Evolutionary conservation across 2,797 vertebrate species (phyloP).

Genomic region (Phalanger gymnotis): DNA sequence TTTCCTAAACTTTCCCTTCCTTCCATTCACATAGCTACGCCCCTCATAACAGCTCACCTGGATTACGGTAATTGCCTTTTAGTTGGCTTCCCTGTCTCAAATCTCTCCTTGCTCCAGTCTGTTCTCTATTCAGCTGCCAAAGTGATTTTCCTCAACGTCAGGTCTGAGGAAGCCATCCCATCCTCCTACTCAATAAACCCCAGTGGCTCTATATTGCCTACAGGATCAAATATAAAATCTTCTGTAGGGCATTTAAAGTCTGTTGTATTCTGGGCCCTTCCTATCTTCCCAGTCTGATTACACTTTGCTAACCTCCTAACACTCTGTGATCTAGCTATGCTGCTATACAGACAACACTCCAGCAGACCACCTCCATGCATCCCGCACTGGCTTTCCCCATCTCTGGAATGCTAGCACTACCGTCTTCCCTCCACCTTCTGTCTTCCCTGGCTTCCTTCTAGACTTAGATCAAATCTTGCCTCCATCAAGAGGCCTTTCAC

Average conservation of each 20-base stretch:
- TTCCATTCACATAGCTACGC: neutral
- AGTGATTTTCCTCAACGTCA: neutral
- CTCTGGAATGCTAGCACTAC: neutral
- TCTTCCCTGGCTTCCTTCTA: neutral
- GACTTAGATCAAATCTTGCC: neutral
- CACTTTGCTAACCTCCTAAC: neutral
- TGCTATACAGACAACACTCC: neutral
- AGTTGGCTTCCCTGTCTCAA: neutral
- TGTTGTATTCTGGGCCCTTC: neutral
- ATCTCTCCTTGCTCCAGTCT: neutral
- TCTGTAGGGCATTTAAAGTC: neutral
- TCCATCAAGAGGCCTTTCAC: neutral
- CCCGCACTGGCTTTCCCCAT: neutral
- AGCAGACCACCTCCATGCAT: neutral
- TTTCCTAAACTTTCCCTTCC: neutral
- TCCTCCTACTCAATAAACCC: neutral
- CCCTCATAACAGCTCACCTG: neutral
- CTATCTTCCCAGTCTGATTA: neutral
- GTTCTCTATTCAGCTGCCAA: neutral
- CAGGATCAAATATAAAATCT: neutral
- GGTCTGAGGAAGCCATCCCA: neutral
- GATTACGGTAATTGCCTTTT: neutral
- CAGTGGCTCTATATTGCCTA: neutral
- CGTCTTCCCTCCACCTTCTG: neutral
- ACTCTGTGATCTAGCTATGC: neutral